Evolutionary conservation across 2,113 vertebrate genomes (phyloP).

Genomic region (Nannobrachium achirus): DNA sequence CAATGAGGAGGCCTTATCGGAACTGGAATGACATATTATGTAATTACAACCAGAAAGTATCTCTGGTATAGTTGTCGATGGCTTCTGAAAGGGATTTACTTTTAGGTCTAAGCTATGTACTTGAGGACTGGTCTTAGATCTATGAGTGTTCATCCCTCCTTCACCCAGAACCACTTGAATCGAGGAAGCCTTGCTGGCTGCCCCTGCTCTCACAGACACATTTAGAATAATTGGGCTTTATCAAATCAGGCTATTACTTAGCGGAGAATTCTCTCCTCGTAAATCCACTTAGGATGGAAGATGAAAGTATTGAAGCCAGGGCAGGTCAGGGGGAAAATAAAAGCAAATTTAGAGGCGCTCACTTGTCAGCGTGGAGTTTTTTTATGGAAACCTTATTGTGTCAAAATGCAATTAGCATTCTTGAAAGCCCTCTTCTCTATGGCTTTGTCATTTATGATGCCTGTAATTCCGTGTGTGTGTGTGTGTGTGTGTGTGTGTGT

Average conservation of each 20-base stretch:
- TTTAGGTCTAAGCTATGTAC: not conserved
- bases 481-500: not conserved
- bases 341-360: slow-evolving; percentile 51
- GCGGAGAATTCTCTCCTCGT: slow-evolving; percentile 57
- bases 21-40: slow-evolving; percentile 9
- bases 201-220: slow-evolving; percentile 49
- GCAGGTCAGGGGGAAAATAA: slow-evolving; percentile 51
- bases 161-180: slow-evolving; percentile 29
- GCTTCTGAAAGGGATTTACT: slow-evolving; percentile 7
- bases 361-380: slow-evolving; percentile 38
- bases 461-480: slow-evolving; percentile 15
- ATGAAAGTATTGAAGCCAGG: slow-evolving; percentile 52
- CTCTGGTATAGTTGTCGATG: slow-evolving; percentile 18
- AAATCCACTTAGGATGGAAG: slow-evolving; percentile 55
- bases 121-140: not conserved
- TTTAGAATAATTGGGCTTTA: slow-evolving; percentile 56
- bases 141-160: slow-evolving; percentile 5
- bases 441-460: not conserved
- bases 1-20: slow-evolving; percentile 12
- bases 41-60: slow-evolving; percentile 5
- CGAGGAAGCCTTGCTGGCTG: slow-evolving; percentile 10
- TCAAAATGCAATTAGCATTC: slow-evolving; percentile 52
- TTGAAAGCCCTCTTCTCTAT: slow-evolving; percentile 22
- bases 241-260: slow-evolving; percentile 63
- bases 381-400: slow-evolving; percentile 42